A percentile compares a stretch with the other conserved stretches of the same genome.
Evolutionary conservation across 2,797 vertebrate species (phyloP).

Genomic region (Spatula versicolor): DNA sequence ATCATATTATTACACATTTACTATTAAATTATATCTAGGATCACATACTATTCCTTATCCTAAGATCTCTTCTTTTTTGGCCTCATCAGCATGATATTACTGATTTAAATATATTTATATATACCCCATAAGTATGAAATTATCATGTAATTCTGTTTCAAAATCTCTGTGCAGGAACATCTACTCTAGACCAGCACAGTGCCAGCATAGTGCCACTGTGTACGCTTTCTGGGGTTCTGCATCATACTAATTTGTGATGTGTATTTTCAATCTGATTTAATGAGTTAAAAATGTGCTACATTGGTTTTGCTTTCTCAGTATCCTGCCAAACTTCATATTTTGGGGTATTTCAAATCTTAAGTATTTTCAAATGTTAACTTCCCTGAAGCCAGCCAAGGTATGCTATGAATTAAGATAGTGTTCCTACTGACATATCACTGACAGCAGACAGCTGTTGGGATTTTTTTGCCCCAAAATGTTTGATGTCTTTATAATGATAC

Average conservation of each 20-base stretch:
- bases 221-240: not conserved
- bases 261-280: not conserved
- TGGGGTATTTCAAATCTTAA: not conserved
- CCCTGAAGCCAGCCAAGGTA: not conserved
- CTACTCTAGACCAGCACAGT: not conserved
- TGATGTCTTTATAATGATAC: not conserved
- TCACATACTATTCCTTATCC: not conserved
- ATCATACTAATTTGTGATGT: not conserved
- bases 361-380: not conserved
- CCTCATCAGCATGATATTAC: not conserved
- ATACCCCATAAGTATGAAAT: not conserved
- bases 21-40: not conserved
- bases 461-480: not conserved
- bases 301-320: not conserved
- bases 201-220: not conserved
- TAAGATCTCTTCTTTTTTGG: not conserved
- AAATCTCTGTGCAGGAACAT: not conserved
- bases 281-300: fast-evolving
- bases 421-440: not conserved
- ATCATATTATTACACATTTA: not conserved
- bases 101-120: not conserved
- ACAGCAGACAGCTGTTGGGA: not conserved
- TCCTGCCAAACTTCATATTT: not conserved
- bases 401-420: not conserved
- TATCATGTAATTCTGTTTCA: not conserved